Evolutionary conservation across 2,113 vertebrate species (phyloP).

Genomic region (Dromaius novaehollandiae): DNA sequence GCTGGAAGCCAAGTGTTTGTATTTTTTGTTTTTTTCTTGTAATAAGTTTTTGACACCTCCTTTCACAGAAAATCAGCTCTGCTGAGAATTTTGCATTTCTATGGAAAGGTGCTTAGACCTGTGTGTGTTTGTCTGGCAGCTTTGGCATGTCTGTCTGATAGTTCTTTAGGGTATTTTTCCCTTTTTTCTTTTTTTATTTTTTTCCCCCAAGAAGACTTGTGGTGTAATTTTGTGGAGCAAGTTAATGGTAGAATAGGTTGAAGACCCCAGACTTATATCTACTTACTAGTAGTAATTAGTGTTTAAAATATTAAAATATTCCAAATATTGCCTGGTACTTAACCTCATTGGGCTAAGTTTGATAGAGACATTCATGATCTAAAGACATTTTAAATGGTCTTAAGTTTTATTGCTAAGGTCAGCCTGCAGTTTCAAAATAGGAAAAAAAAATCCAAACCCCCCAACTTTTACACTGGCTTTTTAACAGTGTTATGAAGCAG

Average conservation of each 20-base stretch:
- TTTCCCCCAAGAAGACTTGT: not conserved
- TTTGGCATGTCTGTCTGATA: not conserved
- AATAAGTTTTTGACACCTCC: not conserved
- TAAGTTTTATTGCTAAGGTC: not conserved
- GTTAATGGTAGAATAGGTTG: not conserved
- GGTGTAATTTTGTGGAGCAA: not conserved
- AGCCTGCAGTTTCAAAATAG: not conserved
- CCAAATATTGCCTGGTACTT: not conserved
- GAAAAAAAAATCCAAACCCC: not conserved
- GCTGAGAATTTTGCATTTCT: not conserved
- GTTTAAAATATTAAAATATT: not conserved
- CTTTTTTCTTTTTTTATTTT: not conserved
- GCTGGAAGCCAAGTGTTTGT: not conserved
- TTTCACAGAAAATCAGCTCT: not conserved
- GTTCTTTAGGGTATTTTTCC: not conserved
- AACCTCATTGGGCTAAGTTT: not conserved
- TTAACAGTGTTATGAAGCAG: not conserved
- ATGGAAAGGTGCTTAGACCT: not conserved
- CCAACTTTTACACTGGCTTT: not conserved
- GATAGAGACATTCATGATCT: not conserved
- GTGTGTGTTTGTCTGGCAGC: not conserved
- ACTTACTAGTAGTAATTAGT: not conserved
- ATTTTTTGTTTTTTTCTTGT: not conserved
- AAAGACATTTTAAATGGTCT: not conserved
- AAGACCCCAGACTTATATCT: not conserved